Percentiles rank a stretch among this genome's conserved stretches.
These are phyloP conservation scores for Drosophila watanabei DNA, from an alignment of 1,140 invertebrate genomes.

Conservation along the genomic window DNA sequence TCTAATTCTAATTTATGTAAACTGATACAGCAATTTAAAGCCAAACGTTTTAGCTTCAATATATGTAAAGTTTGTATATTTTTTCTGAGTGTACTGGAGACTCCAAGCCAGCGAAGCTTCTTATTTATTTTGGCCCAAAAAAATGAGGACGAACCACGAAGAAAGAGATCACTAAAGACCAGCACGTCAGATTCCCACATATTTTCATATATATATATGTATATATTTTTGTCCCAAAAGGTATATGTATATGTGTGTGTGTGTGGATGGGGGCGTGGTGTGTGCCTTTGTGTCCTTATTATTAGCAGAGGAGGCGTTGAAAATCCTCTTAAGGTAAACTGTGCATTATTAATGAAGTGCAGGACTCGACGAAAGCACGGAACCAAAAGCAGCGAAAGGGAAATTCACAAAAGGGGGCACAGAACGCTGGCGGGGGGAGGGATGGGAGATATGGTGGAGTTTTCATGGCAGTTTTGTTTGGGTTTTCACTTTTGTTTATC, in stretches of 20 bases:
- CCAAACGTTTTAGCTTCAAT: neutral
- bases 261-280: constrained; percentile 23
- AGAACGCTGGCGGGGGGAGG: neutral
- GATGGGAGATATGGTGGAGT: neutral
- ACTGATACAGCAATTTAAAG: too few species aligned
- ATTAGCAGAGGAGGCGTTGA: constrained; percentile 79
- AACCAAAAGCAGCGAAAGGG: constrained; percentile 30
- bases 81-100: neutral
- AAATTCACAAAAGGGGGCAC: constrained; percentile 19
- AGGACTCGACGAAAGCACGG: constrained; percentile 14
- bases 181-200: constrained; percentile 68
- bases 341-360: constrained; percentile 77
- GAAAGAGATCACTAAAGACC: constrained; percentile 25
- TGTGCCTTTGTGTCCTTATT: constrained; percentile 69
- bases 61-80: neutral
- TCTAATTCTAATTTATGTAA: too few species aligned
- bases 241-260: constrained; percentile 1
- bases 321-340: constrained; percentile 83
- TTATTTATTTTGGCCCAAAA: constrained; percentile 5
- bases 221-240: constrained; percentile 20
- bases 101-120: constrained; percentile 22
- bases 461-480: constrained; percentile 8
- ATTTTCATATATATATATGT: constrained; percentile 41
- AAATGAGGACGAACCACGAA: neutral
- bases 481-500: constrained; percentile 39